phyloP scores from a whole-genome alignment of 2,113 vertebrate genomes.

The Takifugu bimaculatus region DNA sequence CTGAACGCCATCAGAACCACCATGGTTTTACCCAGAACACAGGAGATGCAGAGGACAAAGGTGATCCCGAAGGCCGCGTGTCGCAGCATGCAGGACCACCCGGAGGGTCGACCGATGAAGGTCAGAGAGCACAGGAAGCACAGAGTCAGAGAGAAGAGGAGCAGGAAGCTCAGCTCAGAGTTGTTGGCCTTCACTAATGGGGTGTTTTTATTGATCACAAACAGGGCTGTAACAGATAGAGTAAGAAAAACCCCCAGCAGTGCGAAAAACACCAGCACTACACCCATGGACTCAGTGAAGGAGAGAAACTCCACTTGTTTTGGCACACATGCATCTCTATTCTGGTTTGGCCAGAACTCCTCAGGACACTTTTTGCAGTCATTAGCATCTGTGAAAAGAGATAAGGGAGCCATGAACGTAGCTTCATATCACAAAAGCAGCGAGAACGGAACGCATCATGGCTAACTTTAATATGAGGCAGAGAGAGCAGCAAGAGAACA shows the following conservation, averaged over 20 bases:
- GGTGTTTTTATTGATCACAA: constrained; percentile 56
- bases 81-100: constrained; percentile 72
- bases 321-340: constrained; percentile 63
- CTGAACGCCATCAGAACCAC: constrained; percentile 71
- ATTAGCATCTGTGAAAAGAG: constrained; percentile 62
- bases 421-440: neutral
- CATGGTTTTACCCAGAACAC: constrained; percentile 68
- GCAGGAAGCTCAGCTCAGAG: constrained; percentile 72
- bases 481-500: constrained; percentile 3
- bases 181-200: constrained; percentile 72
- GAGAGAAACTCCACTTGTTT: constrained; percentile 69
- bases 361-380: constrained; percentile 69
- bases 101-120: constrained; percentile 67
- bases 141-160: constrained; percentile 69
- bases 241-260: constrained; percentile 11
- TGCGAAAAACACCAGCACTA: constrained; percentile 56
- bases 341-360: constrained; percentile 70
- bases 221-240: constrained; percentile 41
- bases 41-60: constrained; percentile 71
- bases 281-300: constrained; percentile 68
- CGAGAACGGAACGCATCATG: neutral
- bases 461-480: constrained; percentile 47
- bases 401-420: neutral
- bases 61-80: constrained; percentile 71
- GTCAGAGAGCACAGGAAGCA: constrained; percentile 73